Evolutionary conservation across 2,888 invertebrate genomes (phyloP).

Genomic region (Sinohyriopsis cumingii): DNA sequence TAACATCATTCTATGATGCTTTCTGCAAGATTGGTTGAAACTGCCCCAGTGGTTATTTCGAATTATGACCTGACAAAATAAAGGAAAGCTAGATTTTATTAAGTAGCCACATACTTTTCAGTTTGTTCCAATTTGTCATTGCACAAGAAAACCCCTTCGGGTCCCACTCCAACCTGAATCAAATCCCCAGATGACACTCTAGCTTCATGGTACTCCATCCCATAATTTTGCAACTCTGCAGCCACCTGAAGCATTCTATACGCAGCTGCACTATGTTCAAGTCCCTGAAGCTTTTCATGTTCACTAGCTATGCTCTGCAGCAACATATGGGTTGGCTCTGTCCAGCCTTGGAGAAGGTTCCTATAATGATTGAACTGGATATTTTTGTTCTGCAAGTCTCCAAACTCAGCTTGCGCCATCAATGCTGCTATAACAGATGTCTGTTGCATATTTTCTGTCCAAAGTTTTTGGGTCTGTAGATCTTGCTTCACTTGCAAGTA

Average conservation of each 20-base stretch:
- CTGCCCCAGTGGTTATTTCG: too few relatives aligned
- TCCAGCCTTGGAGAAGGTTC: constrained; percentile 38
- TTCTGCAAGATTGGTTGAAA: too few relatives aligned
- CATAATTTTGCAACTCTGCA: constrained; percentile 85
- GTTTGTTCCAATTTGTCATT: constrained; percentile 41
- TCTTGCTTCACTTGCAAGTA: constrained; percentile 88
- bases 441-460: constrained; percentile 81
- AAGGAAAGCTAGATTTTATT: neutral
- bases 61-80: neutral
- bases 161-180: constrained; percentile 83
- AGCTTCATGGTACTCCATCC: constrained; percentile 85
- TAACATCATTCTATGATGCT: too few relatives aligned
- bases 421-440: constrained; percentile 83
- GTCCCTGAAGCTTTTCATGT: constrained; percentile 74
- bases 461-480: constrained; percentile 79
- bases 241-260: constrained; percentile 88
- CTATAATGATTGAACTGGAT: constrained; percentile 45
- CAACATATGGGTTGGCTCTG: constrained; percentile 29
- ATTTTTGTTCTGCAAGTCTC: constrained; percentile 75
- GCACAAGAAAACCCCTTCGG: constrained; percentile 80
- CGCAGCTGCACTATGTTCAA: constrained; percentile 85
- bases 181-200: constrained; percentile 44
- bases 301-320: constrained; percentile 41
- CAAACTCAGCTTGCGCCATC: constrained; percentile 83
- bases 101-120: constrained; percentile 46